These are phyloP conservation scores for Liasis olivaceus DNA, from an alignment of 2,797 vertebrate species.

Conservation along the genomic window DNA sequence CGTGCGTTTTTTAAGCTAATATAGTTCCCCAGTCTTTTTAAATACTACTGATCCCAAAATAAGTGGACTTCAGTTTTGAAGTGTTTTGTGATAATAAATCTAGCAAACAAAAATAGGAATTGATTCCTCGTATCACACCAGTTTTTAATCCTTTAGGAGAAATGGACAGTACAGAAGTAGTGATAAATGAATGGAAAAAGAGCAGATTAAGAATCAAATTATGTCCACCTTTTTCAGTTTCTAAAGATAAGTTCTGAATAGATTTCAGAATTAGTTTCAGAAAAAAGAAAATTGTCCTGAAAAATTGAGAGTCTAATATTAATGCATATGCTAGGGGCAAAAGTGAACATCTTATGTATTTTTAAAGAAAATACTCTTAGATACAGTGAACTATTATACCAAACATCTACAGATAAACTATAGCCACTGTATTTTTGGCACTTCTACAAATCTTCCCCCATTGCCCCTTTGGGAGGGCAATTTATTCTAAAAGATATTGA, in stretches of 20 bases:
- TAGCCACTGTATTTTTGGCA: not conserved
- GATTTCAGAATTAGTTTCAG: not conserved
- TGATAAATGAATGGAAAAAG: not conserved
- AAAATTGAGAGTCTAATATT: not conserved
- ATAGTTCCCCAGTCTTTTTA: no score
- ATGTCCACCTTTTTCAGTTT: not conserved
- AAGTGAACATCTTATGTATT: not conserved
- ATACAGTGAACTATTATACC: not conserved
- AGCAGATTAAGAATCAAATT: not conserved
- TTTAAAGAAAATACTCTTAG: not conserved
- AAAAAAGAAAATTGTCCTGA: not conserved
- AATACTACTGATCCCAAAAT: no score
- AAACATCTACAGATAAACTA: not conserved
- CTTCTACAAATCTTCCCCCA: not conserved
- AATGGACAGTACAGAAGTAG: not conserved
- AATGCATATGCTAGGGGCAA: not conserved
- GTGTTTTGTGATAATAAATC: no score
- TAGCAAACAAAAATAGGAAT: no score
- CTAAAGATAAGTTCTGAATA: not conserved
- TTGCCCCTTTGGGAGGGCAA: no score
- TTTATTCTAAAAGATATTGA: not conserved
- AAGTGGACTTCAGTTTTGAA: no score
- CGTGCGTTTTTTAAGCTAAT: no score
- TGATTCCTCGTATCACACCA: no score
- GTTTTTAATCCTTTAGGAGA: no score